Evolutionary conservation across 2,888 invertebrate species (phyloP).

Genomic region (Lumbricus terrestris): DNA sequence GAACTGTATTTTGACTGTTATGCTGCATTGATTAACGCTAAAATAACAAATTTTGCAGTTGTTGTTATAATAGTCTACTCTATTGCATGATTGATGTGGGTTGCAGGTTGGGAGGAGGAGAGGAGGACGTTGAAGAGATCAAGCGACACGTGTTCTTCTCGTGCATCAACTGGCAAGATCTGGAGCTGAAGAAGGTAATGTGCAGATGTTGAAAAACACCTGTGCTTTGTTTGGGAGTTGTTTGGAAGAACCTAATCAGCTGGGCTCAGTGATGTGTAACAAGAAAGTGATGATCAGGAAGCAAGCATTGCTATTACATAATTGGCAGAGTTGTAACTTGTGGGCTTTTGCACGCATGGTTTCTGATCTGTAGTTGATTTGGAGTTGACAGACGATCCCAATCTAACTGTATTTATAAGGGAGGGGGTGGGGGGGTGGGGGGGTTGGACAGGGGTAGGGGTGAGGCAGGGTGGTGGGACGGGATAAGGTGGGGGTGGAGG

Average conservation of each 20-base stretch:
- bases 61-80: not conserved
- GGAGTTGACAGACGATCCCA: too few species aligned
- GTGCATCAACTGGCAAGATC: slow-evolving; percentile 88
- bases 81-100: not conserved
- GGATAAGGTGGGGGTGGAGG: too few species aligned
- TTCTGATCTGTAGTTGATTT: not conserved
- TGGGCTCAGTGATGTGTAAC: not conserved
- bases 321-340: not conserved
- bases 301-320: not conserved
- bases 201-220: not conserved
- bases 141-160: slow-evolving; percentile 93
- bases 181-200: slow-evolving; percentile 80
- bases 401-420: too few species aligned
- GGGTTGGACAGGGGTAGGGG: too few species aligned
- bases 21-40: not conserved
- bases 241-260: not conserved
- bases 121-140: slow-evolving; percentile 85
- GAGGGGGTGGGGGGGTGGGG: too few species aligned
- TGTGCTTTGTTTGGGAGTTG: not conserved
- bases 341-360: not conserved
- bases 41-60: not conserved
- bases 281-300: not conserved
- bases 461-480: too few species aligned
- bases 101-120: slow-evolving; percentile 78
- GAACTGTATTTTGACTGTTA: not conserved